Conservation (phyloP, 2,888 invertebrate species). For the Heliconius erato region DNA sequence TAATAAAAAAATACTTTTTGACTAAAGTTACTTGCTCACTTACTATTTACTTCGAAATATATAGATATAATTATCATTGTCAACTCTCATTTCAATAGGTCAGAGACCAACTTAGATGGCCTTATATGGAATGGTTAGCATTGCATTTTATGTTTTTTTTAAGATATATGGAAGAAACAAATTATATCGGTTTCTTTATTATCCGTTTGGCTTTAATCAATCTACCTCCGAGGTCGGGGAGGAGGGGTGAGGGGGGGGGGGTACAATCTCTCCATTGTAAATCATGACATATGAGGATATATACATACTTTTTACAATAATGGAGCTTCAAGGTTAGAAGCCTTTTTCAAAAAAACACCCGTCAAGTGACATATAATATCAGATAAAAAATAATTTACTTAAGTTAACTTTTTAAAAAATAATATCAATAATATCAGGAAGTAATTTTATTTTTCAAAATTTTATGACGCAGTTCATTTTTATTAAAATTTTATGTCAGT, state of each 20-base stretch:
- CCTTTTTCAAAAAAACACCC: slow-evolving; percentile 35
- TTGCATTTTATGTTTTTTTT: slow-evolving; percentile 11
- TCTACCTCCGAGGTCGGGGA: slow-evolving; percentile 40
- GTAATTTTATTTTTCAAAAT: slow-evolving; percentile 22
- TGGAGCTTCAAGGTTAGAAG: slow-evolving; percentile 25
- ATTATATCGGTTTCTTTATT: slow-evolving; percentile 23
- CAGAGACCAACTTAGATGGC: background rate
- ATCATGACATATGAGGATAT: slow-evolving; percentile 34
- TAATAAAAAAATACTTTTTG: no score
- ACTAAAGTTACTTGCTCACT: no score
- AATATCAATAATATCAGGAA: slow-evolving; percentile 11
- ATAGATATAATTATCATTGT: background rate
- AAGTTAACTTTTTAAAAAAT: slow-evolving; percentile 17
- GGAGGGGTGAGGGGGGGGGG: no score
- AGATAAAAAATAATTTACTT: slow-evolving; percentile 11
- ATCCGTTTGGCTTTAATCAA: slow-evolving; percentile 36
- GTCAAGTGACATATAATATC: slow-evolving; percentile 24
- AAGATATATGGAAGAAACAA: slow-evolving; percentile 18
- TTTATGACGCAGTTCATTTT: background rate
- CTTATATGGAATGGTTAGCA: background rate
- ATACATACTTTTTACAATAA: slow-evolving; percentile 20
- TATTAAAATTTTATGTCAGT: background rate
- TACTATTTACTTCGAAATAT: background rate
- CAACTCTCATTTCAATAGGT: background rate
- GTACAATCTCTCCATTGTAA: slow-evolving; percentile 49